These are phyloP conservation scores for Aplodontia rufa DNA, from an alignment of 2,113 vertebrate genomes.

Conservation along the genomic window DNA sequence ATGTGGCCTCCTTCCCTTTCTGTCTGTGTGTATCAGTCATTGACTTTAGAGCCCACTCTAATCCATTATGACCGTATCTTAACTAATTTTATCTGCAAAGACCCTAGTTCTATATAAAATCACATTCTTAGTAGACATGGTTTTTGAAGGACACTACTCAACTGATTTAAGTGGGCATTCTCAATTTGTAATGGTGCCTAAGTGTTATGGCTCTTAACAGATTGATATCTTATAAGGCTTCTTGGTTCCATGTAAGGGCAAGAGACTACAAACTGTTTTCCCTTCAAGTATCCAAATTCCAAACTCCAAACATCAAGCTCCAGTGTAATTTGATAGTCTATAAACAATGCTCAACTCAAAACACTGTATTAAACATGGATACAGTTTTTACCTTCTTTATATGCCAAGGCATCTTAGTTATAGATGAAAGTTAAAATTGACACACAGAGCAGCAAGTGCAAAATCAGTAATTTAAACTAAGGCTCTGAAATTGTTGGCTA, in stretches of 20 bases:
- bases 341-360: constrained; percentile 22
- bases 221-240: background rate
- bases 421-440: constrained; percentile 38
- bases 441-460: constrained; percentile 12
- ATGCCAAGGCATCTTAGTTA: background rate
- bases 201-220: constrained; percentile 13
- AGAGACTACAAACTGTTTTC: background rate
- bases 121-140: background rate
- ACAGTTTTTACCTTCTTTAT: constrained; percentile 46
- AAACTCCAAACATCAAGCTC: no score
- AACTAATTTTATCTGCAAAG: constrained; percentile 25
- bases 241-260: constrained; percentile 8
- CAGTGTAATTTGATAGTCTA: constrained; percentile 1
- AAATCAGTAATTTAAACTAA: constrained; percentile 34
- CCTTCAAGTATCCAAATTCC: background rate
- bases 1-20: background rate
- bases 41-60: background rate
- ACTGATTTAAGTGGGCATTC: background rate
- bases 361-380: background rate
- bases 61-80: background rate
- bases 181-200: background rate
- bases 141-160: constrained; percentile 6
- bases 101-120: background rate
- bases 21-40: background rate
- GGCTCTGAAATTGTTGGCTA: background rate